Conservation (phyloP, 1,140 invertebrate species). For the Tetragnatha versicolor region DNA sequence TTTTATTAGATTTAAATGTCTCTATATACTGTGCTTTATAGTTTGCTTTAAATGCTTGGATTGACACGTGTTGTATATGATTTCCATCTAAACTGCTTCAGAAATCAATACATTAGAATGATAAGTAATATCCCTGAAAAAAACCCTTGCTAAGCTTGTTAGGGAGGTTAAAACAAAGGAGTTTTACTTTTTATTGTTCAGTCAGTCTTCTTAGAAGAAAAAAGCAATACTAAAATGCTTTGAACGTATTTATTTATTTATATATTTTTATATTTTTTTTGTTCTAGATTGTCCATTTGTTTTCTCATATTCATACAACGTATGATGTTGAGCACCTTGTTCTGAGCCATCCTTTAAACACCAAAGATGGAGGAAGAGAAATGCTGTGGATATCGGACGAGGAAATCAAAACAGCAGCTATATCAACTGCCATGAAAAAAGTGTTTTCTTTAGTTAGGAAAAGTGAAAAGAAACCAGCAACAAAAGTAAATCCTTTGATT, state of each 20-base stretch:
- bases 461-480: neutral
- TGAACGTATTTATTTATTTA: neutral
- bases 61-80: no score
- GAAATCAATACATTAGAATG: no score
- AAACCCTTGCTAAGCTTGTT: no score
- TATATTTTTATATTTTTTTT: neutral
- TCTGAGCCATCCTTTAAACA: neutral
- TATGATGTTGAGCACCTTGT: constrained; percentile 29
- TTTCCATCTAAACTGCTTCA: no score
- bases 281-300: constrained; percentile 32
- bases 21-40: no score
- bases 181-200: no score
- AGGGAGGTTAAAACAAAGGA: no score
- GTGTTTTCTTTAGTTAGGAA: constrained; percentile 16
- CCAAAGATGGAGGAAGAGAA: constrained; percentile 2
- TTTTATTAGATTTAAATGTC: no score
- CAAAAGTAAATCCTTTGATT: neutral
- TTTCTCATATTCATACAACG: constrained; percentile 43
- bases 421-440: constrained; percentile 50
- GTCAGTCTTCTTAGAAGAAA: no score
- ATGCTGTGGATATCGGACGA: constrained; percentile 12
- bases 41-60: no score
- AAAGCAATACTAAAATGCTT: neutral
- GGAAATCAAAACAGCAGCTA: constrained; percentile 14
- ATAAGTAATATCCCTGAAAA: no score